phyloP scores from a whole-genome alignment of 1,140 invertebrate species.

The Stegodyphus mimosarum region DNA sequence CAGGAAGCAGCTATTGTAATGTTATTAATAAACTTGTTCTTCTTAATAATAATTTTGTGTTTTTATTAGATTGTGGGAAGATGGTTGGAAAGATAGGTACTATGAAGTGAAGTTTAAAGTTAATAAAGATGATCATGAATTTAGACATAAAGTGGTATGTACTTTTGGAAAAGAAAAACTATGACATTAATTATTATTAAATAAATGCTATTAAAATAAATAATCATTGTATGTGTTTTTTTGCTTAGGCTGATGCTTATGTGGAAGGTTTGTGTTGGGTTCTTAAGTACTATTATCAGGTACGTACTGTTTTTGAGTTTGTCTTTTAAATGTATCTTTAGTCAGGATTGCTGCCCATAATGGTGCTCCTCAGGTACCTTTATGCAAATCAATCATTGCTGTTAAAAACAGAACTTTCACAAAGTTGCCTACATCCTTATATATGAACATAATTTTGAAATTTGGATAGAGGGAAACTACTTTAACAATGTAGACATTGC shows the following conservation, averaged over 20 bases:
- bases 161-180: not conserved
- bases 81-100: slow-evolving; percentile 97
- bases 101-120: slow-evolving; percentile 98
- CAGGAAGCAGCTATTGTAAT: too few species aligned
- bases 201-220: slow-evolving; percentile 12
- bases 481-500: too few species aligned
- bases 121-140: slow-evolving; percentile 80
- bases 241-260: slow-evolving; percentile 82
- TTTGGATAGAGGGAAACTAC: too few species aligned
- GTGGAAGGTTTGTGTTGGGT: slow-evolving; percentile 98
- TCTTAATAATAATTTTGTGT: not conserved
- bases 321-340: not conserved
- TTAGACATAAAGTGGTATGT: slow-evolving; percentile 83
- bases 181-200: not conserved
- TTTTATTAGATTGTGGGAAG: slow-evolving; percentile 84
- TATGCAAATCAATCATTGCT: too few species aligned
- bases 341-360: too few species aligned
- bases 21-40: too few species aligned
- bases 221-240: slow-evolving; percentile 8
- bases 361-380: too few species aligned
- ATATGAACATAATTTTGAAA: too few species aligned
- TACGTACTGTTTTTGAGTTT: slow-evolving; percentile 62
- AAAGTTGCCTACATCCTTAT: too few species aligned
- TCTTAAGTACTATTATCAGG: slow-evolving; percentile 96
- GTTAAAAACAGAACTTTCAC: too few species aligned